phyloP scores from a whole-genome alignment of 2,888 invertebrate species.

The Malthinus seriepunctatus region DNA sequence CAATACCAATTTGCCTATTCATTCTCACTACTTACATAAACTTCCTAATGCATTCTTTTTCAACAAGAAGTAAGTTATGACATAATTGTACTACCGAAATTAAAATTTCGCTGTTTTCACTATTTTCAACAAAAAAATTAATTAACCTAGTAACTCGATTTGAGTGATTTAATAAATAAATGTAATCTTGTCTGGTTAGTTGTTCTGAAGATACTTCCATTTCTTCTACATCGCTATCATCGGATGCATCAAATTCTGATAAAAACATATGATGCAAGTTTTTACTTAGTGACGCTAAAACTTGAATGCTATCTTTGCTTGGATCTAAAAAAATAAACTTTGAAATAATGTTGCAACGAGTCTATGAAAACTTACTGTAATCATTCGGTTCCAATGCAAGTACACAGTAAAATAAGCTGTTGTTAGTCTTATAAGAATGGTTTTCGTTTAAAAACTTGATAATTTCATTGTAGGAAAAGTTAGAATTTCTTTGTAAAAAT shows the following conservation, averaged over 20 bases:
- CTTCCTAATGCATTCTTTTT: slow-evolving; percentile 81
- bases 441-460: slow-evolving; percentile 48
- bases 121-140: slow-evolving; percentile 54
- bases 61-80: slow-evolving; percentile 80
- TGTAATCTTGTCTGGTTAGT: slow-evolving; percentile 47
- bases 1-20: not conserved
- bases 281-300: slow-evolving; percentile 58
- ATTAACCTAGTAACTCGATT: slow-evolving; percentile 56
- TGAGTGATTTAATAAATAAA: slow-evolving; percentile 48
- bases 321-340: slow-evolving; percentile 26
- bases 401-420: slow-evolving; percentile 68
- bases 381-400: slow-evolving; percentile 67
- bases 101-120: slow-evolving; percentile 46
- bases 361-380: slow-evolving; percentile 62
- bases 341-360: not conserved
- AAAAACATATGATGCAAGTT: slow-evolving; percentile 50
- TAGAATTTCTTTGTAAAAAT: slow-evolving; percentile 59
- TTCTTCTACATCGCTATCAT: slow-evolving; percentile 63
- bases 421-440: slow-evolving; percentile 54
- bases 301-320: slow-evolving; percentile 40
- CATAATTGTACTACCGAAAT: slow-evolving; percentile 63
- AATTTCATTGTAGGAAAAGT: slow-evolving; percentile 58
- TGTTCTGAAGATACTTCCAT: slow-evolving; percentile 54
- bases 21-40: slow-evolving; percentile 67
- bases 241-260: slow-evolving; percentile 59